These are phyloP conservation scores for Leucoptera coffeella DNA, from an alignment of 2,888 invertebrate species.

Conservation along the genomic window DNA sequence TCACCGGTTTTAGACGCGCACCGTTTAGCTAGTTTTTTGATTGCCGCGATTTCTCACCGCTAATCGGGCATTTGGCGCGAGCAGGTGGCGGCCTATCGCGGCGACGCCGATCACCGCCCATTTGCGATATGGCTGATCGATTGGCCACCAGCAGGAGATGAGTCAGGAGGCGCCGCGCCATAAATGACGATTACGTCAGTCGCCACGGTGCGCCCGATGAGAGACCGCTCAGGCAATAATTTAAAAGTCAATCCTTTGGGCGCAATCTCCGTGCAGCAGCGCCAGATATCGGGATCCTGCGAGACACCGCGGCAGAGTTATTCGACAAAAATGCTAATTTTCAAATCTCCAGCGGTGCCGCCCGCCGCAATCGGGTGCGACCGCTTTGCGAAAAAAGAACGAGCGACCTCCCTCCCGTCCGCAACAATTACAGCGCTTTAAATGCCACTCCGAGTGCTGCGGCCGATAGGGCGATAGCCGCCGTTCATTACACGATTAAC, in stretches of 20 bases:
- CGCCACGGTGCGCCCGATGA: no score
- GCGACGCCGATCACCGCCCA: neutral
- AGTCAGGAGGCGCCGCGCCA: no score
- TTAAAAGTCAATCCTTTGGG: constrained; percentile 5
- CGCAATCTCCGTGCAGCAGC: constrained; percentile 28
- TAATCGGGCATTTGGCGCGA: constrained; percentile 1
- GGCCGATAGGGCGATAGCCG: constrained; percentile 15
- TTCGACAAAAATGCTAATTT: constrained; percentile 53
- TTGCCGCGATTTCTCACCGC: constrained; percentile 7
- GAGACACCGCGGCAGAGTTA: constrained; percentile 46
- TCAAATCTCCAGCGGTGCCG: constrained; percentile 42
- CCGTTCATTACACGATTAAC: constrained; percentile 23
- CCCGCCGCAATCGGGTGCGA: constrained; percentile 31
- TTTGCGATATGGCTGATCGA: neutral
- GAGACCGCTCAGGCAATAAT: no score
- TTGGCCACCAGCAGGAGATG: no score
- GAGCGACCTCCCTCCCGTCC: no score
- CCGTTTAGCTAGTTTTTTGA: constrained; percentile 10
- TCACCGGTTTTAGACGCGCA: constrained; percentile 32
- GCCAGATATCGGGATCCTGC: constrained; percentile 38
- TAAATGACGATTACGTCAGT: no score
- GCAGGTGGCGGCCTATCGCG: neutral
- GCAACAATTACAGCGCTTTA: constrained; percentile 2
- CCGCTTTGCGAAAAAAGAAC: constrained; percentile 19
- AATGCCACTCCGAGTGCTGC: neutral